phyloP scores from a whole-genome alignment of 2,797 vertebrate species.

The Gallinago nigripennis region DNA sequence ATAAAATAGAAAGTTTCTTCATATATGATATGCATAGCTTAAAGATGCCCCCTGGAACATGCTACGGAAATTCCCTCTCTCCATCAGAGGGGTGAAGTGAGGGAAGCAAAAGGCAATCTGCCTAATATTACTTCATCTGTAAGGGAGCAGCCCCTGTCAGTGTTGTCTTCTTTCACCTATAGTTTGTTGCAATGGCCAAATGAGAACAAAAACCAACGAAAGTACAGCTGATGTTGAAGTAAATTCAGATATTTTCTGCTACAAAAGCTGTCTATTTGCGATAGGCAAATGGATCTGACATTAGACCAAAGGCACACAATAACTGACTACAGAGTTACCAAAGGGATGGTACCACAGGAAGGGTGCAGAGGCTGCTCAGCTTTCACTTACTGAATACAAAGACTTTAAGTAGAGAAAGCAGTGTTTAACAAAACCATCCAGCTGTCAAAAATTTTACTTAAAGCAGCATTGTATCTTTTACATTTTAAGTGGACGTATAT shows the following conservation, averaged over 20 bases:
- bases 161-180: accelerated
- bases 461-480: not conserved
- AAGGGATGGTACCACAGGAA: not conserved
- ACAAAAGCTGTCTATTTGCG: not conserved
- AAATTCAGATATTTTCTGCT: not conserved
- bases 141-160: not conserved
- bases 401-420: not conserved
- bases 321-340: not conserved
- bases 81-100: not conserved
- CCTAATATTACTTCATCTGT: not conserved
- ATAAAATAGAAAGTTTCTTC: not conserved
- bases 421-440: not conserved
- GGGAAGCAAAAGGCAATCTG: not conserved
- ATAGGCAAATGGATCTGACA: not conserved
- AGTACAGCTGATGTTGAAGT: not conserved
- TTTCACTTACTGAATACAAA: not conserved
- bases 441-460: not conserved
- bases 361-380: not conserved
- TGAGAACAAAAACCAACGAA: not conserved
- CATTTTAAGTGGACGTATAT: not conserved
- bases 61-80: not conserved
- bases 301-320: not conserved
- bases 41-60: not conserved
- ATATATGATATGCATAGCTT: not conserved
- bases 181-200: accelerated